Percentiles rank a stretch among this genome's conserved stretches.
Conservation (phyloP, 2,797 vertebrate species). For the Parauchenoglanis punctatus region DNA sequence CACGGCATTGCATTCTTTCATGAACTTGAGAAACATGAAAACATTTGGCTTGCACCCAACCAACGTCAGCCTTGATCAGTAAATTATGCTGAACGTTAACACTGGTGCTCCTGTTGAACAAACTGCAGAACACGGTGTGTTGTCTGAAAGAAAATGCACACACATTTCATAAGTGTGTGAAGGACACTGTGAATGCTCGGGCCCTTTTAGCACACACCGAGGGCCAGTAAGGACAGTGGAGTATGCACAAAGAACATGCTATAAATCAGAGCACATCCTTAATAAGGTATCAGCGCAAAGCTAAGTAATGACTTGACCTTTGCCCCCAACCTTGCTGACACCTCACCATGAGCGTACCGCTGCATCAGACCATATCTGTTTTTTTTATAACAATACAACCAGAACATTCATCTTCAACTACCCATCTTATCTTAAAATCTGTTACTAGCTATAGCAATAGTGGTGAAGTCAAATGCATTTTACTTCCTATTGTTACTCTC, state of each 20-base stretch:
- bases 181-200: neutral
- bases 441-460: neutral
- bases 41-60: neutral
- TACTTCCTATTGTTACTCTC: neutral
- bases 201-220: neutral
- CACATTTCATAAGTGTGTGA: neutral
- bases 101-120: neutral
- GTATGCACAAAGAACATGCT: constrained; percentile 4
- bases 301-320: constrained; percentile 55
- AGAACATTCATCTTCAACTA: neutral
- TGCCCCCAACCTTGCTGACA: constrained; percentile 42
- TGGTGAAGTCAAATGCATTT: neutral
- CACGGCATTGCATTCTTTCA: neutral
- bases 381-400: neutral
- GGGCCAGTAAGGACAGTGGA: constrained; percentile 10
- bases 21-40: neutral
- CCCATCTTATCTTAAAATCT: neutral
- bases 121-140: neutral
- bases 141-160: neutral
- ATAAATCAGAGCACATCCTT: constrained; percentile 55
- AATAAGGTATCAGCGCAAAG: constrained; percentile 61
- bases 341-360: constrained; percentile 6
- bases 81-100: neutral
- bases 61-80: neutral
- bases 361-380: neutral